These are phyloP conservation scores for Dynastes tityus DNA, from an alignment of 2,888 invertebrate genomes.

Conservation along the genomic window DNA sequence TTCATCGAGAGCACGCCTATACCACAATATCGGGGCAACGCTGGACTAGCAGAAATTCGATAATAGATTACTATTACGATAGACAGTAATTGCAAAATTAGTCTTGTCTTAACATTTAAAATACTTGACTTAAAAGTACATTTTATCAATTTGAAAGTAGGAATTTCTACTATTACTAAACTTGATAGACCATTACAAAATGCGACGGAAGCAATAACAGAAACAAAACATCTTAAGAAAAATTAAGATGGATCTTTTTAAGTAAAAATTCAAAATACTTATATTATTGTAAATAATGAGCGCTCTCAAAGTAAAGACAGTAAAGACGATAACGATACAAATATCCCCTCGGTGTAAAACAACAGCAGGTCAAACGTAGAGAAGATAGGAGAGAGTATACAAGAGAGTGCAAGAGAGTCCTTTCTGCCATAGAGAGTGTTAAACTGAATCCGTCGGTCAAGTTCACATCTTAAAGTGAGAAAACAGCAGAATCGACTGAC, in stretches of 20 bases:
- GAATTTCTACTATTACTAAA: constrained; percentile 1
- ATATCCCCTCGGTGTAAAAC: background rate
- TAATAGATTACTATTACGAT: background rate
- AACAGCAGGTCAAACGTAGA: constrained; percentile 41
- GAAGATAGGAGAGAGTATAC: constrained; percentile 40
- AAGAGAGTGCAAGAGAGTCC: constrained; percentile 46
- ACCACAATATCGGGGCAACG: background rate
- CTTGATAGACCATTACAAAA: background rate
- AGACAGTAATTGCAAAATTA: background rate
- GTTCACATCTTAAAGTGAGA: constrained; percentile 50
- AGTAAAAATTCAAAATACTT: background rate
- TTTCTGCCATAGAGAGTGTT: constrained; percentile 50
- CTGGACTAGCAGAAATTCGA: background rate
- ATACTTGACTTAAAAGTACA: background rate
- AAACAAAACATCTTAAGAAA: too few species aligned
- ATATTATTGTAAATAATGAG: background rate
- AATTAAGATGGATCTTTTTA: background rate
- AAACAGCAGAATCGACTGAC: constrained; percentile 25
- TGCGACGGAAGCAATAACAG: too few species aligned
- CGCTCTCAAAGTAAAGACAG: background rate
- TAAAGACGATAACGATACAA: constrained; percentile 6
- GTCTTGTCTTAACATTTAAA: background rate
- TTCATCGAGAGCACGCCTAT: background rate
- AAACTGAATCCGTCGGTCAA: constrained; percentile 51
- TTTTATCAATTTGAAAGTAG: background rate